Base-by-base conservation (phyloP, 2,797 vertebrate species). In the Hippoglossus hippoglossus region DNA sequence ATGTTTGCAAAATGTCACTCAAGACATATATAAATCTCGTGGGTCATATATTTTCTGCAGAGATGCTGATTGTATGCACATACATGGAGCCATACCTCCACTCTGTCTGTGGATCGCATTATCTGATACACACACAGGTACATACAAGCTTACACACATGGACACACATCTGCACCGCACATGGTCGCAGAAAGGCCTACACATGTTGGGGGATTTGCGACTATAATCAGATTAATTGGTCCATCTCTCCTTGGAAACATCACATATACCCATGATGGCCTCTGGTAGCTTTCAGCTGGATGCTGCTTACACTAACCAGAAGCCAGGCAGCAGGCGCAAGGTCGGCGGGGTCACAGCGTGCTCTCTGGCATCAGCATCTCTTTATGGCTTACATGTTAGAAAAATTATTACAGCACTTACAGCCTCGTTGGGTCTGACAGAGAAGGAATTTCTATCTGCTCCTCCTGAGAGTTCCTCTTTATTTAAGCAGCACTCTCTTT, bases 211-310 rank as follows among this genome's bases (percentile, higher is more conserved):
- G 94, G 95, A 96, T 93, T 95, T 96, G 95, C 91, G 94, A 95
- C 95, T 94, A 95, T 96, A 96, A 97, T 96, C 95, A 93, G 94
- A 96, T 96, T 96, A 96, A 96, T 96, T 96, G 95, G 92, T 90
- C 93, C 94, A 96, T 96, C 95, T 88, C 93, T 92, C 85, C 85
- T 89, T 91, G 91, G 86, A 94, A 93, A 93, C 90, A 83, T 87
- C 91, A 89, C 90, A 90, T 79, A 63, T 39, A 87, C 78, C 85
- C 82, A 88, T 82, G 67, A 85, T 87, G 84, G 84, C 71, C 79
- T 83, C 77, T 89, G 87, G 88, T 91, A 91, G 88, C 88, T 85
- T 92, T 93, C 85, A 90, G 87, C 77, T 86, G 83, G 86, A 92
- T 83, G 85, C 78, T 63, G 73, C 87, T 92, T 89, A 94, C 89